phyloP scores from a whole-genome alignment of 35 echinoderm and acorn worm species.

The Ophiothrix spiculata region DNA sequence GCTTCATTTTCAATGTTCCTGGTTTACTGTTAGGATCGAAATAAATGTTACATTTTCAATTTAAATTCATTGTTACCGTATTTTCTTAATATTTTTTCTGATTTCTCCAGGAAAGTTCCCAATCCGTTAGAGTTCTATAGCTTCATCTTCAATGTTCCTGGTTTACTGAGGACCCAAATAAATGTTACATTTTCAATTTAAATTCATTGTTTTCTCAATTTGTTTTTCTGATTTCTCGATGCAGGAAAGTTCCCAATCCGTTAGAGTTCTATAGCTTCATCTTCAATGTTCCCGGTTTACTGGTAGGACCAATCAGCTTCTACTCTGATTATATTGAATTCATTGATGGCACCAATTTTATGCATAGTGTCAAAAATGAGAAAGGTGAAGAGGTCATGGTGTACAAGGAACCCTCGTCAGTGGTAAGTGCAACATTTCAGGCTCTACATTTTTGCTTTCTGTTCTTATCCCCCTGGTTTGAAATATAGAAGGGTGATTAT shows the following conservation, averaged over 20 bases:
- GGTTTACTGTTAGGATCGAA: conserved; percentile 64
- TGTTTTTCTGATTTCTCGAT: too few species aligned
- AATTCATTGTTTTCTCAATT: too few species aligned
- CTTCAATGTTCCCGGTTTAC: conserved; percentile 64
- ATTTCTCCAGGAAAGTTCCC: conserved; percentile 78
- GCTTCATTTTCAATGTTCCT: conserved; percentile 80
- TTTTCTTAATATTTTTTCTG: too few species aligned
- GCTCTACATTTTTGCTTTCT: too few species aligned
- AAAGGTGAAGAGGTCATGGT: conserved; percentile 60
- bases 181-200: too few species aligned
- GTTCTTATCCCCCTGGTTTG: too few species aligned
- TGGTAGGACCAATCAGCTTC: conserved; percentile 70
- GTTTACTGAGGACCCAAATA: conserved; percentile 68
- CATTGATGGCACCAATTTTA: conserved; percentile 60
- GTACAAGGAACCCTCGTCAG: conserved; percentile 72
- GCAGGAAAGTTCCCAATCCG: conserved; percentile 61
- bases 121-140: conserved; percentile 63
- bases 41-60: too few species aligned
- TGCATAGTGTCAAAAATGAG: conserved; percentile 44
- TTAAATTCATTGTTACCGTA: too few species aligned
- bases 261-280: conserved; percentile 81
- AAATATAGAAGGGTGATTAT: too few species aligned
- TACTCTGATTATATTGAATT: conserved; percentile 68
- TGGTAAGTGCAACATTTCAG: conserved; percentile 39
- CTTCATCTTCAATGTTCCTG: conserved; percentile 76